phyloP scores from a whole-genome alignment of 2,888 invertebrate species.

The Stenodema calcarata region DNA sequence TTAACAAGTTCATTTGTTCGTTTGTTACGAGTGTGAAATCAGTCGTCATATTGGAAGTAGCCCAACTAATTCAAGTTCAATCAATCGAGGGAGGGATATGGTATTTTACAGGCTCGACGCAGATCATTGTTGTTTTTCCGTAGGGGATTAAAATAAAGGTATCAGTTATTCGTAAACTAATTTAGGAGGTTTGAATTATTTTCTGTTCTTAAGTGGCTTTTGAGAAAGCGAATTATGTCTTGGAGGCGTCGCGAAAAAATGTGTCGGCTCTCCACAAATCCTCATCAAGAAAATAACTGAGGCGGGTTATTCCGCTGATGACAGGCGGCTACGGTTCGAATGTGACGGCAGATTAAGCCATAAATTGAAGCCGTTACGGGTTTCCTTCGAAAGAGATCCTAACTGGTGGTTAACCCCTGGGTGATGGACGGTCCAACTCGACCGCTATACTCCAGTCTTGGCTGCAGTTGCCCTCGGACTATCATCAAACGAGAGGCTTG shows the following conservation, averaged over 20 bases:
- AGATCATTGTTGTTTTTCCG: no score
- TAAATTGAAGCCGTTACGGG: background rate
- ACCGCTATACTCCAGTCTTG: background rate
- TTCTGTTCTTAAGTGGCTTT: no score
- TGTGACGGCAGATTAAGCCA: slow-evolving; percentile 18
- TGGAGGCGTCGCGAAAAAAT: background rate
- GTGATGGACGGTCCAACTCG: slow-evolving; percentile 13
- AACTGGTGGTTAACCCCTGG: slow-evolving; percentile 24
- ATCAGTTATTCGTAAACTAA: no score
- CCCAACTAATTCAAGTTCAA: no score
- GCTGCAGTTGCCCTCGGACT: background rate
- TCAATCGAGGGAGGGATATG: no score
- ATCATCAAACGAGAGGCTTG: background rate
- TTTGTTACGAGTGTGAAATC: no score
- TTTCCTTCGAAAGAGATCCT: slow-evolving; percentile 25
- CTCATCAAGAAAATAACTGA: background rate
- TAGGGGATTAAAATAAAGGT: no score
- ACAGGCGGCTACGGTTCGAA: background rate
- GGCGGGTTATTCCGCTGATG: background rate
- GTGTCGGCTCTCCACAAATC: background rate
- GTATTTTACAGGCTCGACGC: no score
- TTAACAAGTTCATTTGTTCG: no score
- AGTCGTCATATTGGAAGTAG: no score
- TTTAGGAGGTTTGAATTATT: no score
- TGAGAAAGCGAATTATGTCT: background rate